Conservation (phyloP, 2,888 invertebrate species). For the Drosophila pegasa region DNA sequence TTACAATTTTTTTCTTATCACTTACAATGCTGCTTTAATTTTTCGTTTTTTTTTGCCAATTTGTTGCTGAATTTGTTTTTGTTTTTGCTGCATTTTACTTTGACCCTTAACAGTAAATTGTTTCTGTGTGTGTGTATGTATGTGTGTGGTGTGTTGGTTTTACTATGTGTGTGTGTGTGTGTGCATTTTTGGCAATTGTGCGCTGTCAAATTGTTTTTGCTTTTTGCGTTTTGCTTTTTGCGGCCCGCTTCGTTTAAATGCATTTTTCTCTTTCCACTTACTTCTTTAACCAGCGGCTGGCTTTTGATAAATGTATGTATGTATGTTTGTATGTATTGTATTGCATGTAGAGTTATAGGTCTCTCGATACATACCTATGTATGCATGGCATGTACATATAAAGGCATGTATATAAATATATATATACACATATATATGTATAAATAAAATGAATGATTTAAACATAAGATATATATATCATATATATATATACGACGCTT, state of each 20-base stretch:
- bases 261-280: conserved; percentile 54
- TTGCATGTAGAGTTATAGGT: conserved; percentile 27
- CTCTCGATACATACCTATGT: conserved; percentile 12
- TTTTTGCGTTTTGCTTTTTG: conserved; percentile 1
- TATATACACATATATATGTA: conserved; percentile 17
- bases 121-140: conserved; percentile 14
- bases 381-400: conserved; percentile 10
- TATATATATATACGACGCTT: conserved; percentile 46
- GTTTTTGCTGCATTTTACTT: conserved; percentile 52
- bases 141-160: conserved; percentile 25
- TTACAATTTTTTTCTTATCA: conserved; percentile 42
- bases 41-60: conserved; percentile 18
- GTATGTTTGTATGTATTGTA: conserved; percentile 30
- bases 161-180: conserved; percentile 39
- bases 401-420: conserved; percentile 7
- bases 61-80: conserved; percentile 17
- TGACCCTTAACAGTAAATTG: conserved; percentile 69
- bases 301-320: conserved; percentile 60
- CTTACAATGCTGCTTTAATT: conserved; percentile 52
- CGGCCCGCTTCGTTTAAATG: conserved; percentile 62
- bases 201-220: conserved; percentile 36
- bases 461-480: conserved; percentile 41
- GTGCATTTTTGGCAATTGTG: conserved; percentile 66
- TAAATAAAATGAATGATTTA: conserved; percentile 39
- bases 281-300: conserved; percentile 53